These are phyloP conservation scores for Rhinopomastus cyanomelas DNA, from an alignment of 2,113 vertebrate species.

Conservation along the genomic window DNA sequence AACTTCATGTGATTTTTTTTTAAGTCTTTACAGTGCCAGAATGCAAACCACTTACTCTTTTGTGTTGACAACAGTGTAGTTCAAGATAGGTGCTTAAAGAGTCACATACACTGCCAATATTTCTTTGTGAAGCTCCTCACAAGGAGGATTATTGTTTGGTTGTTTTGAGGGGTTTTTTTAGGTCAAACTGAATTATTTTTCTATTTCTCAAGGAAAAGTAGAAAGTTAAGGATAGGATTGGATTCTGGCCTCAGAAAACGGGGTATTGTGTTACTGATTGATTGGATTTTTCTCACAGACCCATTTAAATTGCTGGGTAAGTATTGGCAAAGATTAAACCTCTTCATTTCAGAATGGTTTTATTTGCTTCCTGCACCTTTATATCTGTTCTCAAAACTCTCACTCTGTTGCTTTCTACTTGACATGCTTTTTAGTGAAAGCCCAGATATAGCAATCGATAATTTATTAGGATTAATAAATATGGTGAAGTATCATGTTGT, in stretches of 20 bases:
- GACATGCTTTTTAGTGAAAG: not conserved
- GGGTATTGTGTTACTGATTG: not conserved
- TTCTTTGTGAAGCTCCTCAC: not conserved
- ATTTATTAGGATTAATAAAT: not conserved
- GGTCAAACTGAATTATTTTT: not conserved
- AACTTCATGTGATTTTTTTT: not conserved
- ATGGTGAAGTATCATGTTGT: not conserved
- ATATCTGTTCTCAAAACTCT: not conserved
- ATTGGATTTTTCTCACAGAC: not conserved
- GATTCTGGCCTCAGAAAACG: not conserved
- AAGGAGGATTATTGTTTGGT: not conserved
- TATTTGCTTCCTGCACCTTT: not conserved
- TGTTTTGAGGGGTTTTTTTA: not conserved
- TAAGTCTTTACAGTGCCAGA: not conserved
- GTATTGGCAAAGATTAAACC: not conserved
- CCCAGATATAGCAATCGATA: not conserved
- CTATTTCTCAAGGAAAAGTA: not conserved
- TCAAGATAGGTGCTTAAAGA: not conserved
- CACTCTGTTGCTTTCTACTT: not conserved
- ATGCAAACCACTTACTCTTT: not conserved
- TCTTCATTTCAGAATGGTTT: not conserved
- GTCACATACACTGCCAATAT: fast-evolving
- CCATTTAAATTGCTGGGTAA: not conserved
- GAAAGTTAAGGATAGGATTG: not conserved
- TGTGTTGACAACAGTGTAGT: not conserved